Base-by-base conservation (phyloP, 2,888 invertebrate genomes). In the Plutella xylostella region DNA sequence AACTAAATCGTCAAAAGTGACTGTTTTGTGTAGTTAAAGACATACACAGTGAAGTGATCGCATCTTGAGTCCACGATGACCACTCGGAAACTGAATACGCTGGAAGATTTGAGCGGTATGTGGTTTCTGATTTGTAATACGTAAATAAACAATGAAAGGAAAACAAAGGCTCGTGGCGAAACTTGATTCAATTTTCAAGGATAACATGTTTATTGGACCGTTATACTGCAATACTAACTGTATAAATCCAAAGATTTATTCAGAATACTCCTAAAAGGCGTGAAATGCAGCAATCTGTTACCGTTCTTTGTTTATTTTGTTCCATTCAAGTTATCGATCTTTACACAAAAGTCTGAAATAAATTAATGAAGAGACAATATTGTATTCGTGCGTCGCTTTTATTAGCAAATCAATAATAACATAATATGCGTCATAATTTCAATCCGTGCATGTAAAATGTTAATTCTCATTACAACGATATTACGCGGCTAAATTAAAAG, bases 61-160 rank as follows among this genome's bases (percentile, higher is more conserved):
- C 50, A 50, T 49, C 37, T 19, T 51, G 52, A 71, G 68, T 61
- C n/a, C n/a, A n/a, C n/a, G n/a, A 84, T 84, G 84, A 70, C 82
- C 53, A 62, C 78, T 48, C 65, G 74, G 56, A 84, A 84, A 58
- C 64, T 83, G 59, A 83, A 82, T 54, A 83, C 80, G 45, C 67
- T 80, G 55, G 84, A 84, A 64, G 83, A 83, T 63, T 55, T 84
- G 43, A 82, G 82, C 60, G 83, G 83, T 84, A 56, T 82, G 82
- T 69, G 49, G 14, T 25, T 33, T 17, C 31, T n/a, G 33, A 37
- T 30, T 42, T 40, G 19, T 39, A 19, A 17, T 28, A 19, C 11
- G 21, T 14, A 45, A 21, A 39, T 20, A 39, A 40, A 45, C 35
- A 22, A 34, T n/a, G 19, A 12, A 18, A 30, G 14, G 25, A 42